A percentile compares a stretch with the other conserved stretches of the same genome.
phyloP scores from a whole-genome alignment of 2,888 invertebrate species.

The Listrodromus nycthemerus region DNA sequence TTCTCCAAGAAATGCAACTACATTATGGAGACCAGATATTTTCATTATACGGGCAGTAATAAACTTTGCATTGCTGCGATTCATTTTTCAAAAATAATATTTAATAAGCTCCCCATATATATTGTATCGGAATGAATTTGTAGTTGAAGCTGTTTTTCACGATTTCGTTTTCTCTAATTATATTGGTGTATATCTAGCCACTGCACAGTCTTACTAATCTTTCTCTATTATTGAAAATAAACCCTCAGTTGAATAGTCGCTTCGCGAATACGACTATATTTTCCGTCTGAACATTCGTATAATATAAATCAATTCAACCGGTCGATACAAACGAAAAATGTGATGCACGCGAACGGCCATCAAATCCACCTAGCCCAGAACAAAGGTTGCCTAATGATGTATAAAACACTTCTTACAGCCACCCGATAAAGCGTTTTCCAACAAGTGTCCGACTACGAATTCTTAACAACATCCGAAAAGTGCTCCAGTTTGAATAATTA shows the following conservation, averaged over 20 bases:
- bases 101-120: not conserved
- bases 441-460: not conserved
- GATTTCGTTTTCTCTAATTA: not conserved
- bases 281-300: not conserved
- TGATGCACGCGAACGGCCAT: not conserved
- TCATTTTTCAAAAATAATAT: not conserved
- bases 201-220: not conserved
- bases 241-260: not conserved
- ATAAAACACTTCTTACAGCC: not conserved
- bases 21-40: not conserved
- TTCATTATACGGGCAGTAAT: not conserved
- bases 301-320: not conserved
- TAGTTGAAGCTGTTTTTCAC: not conserved
- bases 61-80: not conserved
- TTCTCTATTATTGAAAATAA: not conserved
- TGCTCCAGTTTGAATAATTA: not conserved
- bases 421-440: not conserved
- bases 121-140: not conserved
- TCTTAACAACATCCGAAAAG: not conserved
- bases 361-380: not conserved
- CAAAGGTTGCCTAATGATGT: not conserved
- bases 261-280: not conserved
- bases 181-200: not conserved
- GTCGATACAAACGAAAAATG: not conserved
- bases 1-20: not conserved